Evolutionary conservation across 1,140 invertebrate species (phyloP), one percentile per base, ranked within the genome.

Genomic region (Meloidogyne chitwoodi): DNA sequence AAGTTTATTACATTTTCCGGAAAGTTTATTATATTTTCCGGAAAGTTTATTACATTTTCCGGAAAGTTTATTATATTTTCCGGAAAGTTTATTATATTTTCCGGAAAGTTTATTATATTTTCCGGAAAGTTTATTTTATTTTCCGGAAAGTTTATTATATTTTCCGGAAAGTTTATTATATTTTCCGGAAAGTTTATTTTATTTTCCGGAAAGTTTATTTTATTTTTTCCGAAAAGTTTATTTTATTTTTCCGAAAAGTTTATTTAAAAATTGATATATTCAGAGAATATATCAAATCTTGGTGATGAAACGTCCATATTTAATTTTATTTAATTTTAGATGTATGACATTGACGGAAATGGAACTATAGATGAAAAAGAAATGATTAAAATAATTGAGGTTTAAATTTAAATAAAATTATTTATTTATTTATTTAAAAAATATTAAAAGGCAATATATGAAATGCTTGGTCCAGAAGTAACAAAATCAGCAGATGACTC

Each of bases 311-410:
- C 48, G 19, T n/a, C 48, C n/a, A n/a, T n/a, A 56, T n/a, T n/a
- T 56, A n/a, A 19, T 48, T 19, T 64, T 5, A 26, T 27, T 65
- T 12, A 2, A 5, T 1, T 75, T 65, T 27, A 75, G 38, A 90
- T 91, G 89, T 98, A 98, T 88, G 96, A 99, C 88, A 96, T 98
- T n/a, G 95, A 99, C 88, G 94, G 83, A 24, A 98, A 99, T 88
- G 96, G 96, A 76, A 94, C 96, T 77, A 99, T 99, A 88, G 95
- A 98, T 88, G 93, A 96, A 85, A 93, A 95, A 66, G 91, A 91
- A 84, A 91, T 91, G 91, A 89, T 89, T 65, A 90, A 91, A 85
- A 91, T 91, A 73, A 91, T 91, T 64, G 87, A 89, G 83, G 91
- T n/a, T n/a, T n/a, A n/a, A n/a, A n/a, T n/a, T n/a, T 91, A 81